Conservation (phyloP, 2,113 vertebrate species). For the Coptodon bakossiorum region DNA sequence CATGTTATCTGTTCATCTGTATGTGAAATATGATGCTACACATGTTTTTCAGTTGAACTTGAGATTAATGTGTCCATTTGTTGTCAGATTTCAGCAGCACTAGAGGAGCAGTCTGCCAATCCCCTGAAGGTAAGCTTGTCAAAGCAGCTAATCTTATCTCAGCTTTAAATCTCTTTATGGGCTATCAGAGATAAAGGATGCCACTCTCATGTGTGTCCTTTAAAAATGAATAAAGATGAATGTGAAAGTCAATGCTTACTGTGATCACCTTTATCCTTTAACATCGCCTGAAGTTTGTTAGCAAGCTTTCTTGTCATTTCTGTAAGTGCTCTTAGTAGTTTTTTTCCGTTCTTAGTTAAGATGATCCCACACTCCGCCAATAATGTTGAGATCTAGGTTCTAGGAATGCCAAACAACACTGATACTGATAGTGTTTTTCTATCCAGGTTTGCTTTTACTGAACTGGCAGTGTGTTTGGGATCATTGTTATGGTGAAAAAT, state of each 20-base stretch:
- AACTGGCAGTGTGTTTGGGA: neutral
- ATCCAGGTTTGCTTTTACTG: neutral
- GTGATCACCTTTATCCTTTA: neutral
- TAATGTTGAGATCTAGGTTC: neutral
- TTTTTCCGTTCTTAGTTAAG: neutral
- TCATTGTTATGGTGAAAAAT: neutral
- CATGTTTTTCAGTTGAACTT: neutral
- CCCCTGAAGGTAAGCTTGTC: constrained; percentile 68
- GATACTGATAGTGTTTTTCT: neutral
- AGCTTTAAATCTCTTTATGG: neutral
- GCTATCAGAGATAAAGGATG: neutral
- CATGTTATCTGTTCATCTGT: neutral
- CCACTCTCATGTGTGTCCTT: neutral
- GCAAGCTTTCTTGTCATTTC: neutral
- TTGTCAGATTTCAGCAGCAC: constrained; percentile 77
- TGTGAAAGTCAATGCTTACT: neutral
- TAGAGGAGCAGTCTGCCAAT: constrained; percentile 68
- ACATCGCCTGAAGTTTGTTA: neutral
- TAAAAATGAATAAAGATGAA: neutral
- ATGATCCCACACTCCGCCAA: neutral
- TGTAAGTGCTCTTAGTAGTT: neutral
- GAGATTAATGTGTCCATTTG: neutral
- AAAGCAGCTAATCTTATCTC: neutral
- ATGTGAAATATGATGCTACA: neutral
- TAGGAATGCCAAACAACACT: neutral